Evolutionary conservation across 2,888 invertebrate genomes (phyloP), one percentile per base, ranked within the genome.

Genomic region (Eupithecia tripunctaria): DNA sequence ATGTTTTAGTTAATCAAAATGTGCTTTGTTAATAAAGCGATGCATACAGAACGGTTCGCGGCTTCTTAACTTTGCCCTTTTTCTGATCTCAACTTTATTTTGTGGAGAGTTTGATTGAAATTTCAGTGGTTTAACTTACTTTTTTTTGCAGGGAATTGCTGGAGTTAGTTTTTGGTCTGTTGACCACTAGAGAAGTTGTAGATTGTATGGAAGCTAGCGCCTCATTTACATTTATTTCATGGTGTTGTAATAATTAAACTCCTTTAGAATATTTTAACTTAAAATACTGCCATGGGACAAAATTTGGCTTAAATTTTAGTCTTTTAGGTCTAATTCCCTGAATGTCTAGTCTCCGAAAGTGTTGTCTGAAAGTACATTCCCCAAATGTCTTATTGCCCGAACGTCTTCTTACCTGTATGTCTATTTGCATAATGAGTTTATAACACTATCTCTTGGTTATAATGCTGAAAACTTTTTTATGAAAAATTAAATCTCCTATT

Each of bases 1-100:
- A 77, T 75, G 75, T 75, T 77, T 79, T 73, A 79, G 77, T 76
- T 79, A 76, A 76, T 79, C 77, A 77, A 77, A 79, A 77, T 68
- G 74, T 76, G 77, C 76, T 77, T 77, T 70, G 76, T 72, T 77
- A 75, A 77, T 78, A 77, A 74, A 75, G 63, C 72, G 75, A 67
- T 77, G 76, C 79, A 77, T 77, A 74, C 71, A 74, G 70, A 51
- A 65, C 43, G 74, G 43, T 66, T 64, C 59, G 65, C 59, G 59
- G 60, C 43, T 27, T 66, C 47, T 27, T 29, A 59, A 41, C n/a
- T 59, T 43, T n/a, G 36, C 64, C 43, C 41, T 21, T 65, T 72
- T 69, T 66, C 29, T 71, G 27, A 36, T 7, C 18, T 21, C 43
- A 60, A 60, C 32, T 63, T 63, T n/a, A 36, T 32, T 63, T 63